Evolutionary conservation across 1,140 invertebrate genomes (phyloP).

Genomic region (Pogonus chalceus): DNA sequence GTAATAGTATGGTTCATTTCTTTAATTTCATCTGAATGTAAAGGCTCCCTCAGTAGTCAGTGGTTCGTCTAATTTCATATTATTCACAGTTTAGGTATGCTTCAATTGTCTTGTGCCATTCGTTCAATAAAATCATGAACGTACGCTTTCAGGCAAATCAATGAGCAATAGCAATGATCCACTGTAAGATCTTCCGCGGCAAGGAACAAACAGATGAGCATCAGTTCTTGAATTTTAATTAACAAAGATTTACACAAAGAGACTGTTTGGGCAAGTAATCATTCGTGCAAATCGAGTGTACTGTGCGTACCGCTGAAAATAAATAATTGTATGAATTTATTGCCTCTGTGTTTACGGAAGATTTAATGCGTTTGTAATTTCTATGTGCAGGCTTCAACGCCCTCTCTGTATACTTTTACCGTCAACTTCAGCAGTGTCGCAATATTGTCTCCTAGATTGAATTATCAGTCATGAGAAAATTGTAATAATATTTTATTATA

Average conservation of each 20-base stretch:
- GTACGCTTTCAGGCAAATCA: not conserved
- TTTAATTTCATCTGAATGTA: not conserved
- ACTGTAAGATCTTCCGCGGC: conserved; percentile 1
- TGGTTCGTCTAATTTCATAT: conserved; percentile 7
- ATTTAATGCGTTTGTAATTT: not conserved
- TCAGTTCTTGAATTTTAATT: conserved; percentile 10
- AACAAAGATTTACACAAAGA: conserved; percentile 8
- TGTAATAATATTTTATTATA: too few species aligned
- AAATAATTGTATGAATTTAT: conserved; percentile 7
- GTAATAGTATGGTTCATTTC: conserved; percentile 7
- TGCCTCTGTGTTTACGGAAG: not conserved
- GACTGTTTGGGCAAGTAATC: conserved; percentile 6
- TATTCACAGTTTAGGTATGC: conserved; percentile 8
- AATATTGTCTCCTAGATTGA: too few species aligned
- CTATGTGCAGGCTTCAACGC: not conserved
- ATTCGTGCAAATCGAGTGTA: conserved; percentile 1
- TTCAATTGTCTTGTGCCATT: not conserved
- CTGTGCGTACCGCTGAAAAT: not conserved
- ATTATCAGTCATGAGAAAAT: too few species aligned
- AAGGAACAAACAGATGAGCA: conserved; percentile 9
- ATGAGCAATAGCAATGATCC: not conserved
- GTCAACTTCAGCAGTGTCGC: too few species aligned
- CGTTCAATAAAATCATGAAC: not conserved
- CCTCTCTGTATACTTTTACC: not conserved
- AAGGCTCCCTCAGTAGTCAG: not conserved